Conservation (phyloP, 2,797 vertebrate species). For the Rhynchonycteris naso region DNA sequence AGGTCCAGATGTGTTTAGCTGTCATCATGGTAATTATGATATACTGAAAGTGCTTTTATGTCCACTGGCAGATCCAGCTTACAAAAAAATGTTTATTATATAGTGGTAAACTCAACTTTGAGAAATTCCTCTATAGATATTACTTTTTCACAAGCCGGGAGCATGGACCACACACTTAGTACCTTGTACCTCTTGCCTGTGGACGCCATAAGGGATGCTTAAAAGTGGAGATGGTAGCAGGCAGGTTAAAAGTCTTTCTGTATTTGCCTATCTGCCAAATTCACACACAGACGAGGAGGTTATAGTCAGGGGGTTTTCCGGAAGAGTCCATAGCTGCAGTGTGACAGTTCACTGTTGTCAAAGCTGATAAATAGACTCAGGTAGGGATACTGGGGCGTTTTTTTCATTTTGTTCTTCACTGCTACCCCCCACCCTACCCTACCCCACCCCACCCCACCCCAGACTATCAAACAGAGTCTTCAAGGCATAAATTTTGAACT, state of each 20-base stretch:
- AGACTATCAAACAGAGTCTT: background rate
- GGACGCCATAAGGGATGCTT: background rate
- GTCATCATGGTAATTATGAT: background rate
- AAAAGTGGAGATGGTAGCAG: background rate
- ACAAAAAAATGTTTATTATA: background rate
- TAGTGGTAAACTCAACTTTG: background rate
- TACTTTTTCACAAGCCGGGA: background rate
- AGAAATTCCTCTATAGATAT: background rate
- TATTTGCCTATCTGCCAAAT: background rate
- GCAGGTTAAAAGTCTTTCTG: background rate
- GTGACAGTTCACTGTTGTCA: background rate
- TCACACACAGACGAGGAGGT: background rate
- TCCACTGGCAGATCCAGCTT: background rate
- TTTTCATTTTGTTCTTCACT: background rate
- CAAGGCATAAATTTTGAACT: background rate
- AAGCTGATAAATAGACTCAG: background rate
- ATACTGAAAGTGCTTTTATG: constrained; percentile 35
- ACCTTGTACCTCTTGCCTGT: background rate
- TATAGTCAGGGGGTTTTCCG: background rate
- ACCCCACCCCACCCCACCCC: accelerated
- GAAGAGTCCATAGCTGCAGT: background rate
- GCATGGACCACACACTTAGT: background rate
- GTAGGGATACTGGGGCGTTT: background rate
- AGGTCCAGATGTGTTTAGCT: constrained; percentile 43
- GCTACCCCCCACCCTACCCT: accelerated